Conservation (phyloP, 1,140 invertebrate species). For the Papilio aristodemus region DNA sequence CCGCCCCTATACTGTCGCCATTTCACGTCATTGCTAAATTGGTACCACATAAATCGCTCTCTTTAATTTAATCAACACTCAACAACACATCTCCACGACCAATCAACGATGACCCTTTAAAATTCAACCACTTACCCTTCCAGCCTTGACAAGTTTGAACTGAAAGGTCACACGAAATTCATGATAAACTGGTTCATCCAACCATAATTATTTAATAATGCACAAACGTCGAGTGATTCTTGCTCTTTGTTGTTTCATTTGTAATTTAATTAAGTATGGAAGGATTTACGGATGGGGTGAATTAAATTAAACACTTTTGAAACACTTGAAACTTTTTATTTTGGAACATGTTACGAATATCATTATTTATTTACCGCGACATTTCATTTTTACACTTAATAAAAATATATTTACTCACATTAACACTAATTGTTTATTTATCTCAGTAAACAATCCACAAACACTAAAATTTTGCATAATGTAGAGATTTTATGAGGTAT, state of each 20-base stretch:
- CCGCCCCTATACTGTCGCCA: constrained; percentile 65
- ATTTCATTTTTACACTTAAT: background rate
- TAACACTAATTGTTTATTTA: background rate
- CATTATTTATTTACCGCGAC: background rate
- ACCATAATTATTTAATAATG: constrained; percentile 59
- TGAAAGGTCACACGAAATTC: constrained; percentile 34
- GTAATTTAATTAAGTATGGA: constrained; percentile 21
- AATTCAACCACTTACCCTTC: constrained; percentile 35
- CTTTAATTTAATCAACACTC: constrained; percentile 76
- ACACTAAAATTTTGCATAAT: background rate
- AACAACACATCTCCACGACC: constrained; percentile 57
- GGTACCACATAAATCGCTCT: constrained; percentile 70
- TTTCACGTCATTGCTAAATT: constrained; percentile 74
- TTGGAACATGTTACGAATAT: background rate
- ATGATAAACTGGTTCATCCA: constrained; percentile 41
- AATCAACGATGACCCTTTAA: constrained; percentile 50
- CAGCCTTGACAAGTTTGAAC: constrained; percentile 33
- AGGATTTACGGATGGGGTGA: constrained; percentile 14
- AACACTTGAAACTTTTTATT: constrained; percentile 27
- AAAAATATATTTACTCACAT: constrained; percentile 4
- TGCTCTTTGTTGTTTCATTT: constrained; percentile 23
- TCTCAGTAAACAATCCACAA: background rate
- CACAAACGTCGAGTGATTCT: constrained; percentile 36
- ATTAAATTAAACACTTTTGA: constrained; percentile 28
- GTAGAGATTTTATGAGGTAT: too few relatives aligned